phyloP scores from a whole-genome alignment of 2,888 invertebrate species.

The Adineta ricciae region DNA sequence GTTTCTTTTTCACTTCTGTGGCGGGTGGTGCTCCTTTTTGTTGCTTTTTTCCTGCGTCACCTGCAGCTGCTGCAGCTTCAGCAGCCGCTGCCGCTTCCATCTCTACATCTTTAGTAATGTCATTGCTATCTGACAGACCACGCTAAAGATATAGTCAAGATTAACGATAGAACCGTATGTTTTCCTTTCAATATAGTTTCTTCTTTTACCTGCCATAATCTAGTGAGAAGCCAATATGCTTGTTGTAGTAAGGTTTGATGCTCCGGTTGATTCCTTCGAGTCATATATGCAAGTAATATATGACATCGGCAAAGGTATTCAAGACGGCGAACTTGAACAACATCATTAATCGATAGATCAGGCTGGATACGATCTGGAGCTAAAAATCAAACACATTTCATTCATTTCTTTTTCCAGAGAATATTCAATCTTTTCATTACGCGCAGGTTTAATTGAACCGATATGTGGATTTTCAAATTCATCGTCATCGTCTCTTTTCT shows the following conservation, averaged over 20 bases:
- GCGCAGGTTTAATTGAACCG: neutral
- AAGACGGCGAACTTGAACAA: conserved; percentile 42
- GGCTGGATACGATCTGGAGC: conserved; percentile 29
- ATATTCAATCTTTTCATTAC: neutral
- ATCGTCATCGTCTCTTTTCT: neutral
- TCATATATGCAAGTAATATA: conserved; percentile 42
- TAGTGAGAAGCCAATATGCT: conserved; percentile 42
- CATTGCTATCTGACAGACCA: neutral
- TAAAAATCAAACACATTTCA: neutral
- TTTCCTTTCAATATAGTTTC: neutral
- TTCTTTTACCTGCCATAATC: conserved; percentile 44
- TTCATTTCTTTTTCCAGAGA: no score
- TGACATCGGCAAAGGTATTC: conserved; percentile 42
- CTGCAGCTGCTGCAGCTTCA: neutral
- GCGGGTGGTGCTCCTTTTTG: neutral
- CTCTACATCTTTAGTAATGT: neutral
- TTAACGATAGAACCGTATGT: neutral
- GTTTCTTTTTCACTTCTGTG: neutral
- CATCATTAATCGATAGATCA: conserved; percentile 38
- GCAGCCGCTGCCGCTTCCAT: neutral
- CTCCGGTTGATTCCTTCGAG: conserved; percentile 39
- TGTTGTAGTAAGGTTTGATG: conserved; percentile 35
- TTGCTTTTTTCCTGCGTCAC: neutral
- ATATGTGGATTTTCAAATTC: neutral
- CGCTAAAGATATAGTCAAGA: conserved; percentile 8